Base-by-base conservation (phyloP, 1,140 invertebrate species). In the Elymnias hypermnestra region DNA sequence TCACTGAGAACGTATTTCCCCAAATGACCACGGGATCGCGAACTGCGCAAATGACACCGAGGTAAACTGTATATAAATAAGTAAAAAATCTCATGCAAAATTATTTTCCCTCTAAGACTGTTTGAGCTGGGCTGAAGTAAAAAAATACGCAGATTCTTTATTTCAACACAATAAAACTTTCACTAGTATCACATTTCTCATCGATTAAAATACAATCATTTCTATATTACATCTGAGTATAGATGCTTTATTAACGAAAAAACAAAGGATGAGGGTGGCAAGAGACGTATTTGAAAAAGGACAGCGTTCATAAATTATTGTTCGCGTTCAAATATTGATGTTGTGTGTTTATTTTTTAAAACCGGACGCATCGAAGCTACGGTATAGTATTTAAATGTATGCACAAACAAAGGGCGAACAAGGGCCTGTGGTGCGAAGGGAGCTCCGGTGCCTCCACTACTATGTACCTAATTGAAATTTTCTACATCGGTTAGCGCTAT, bases 311-410 rank as follows among this genome's bases (percentile, higher is more conserved):
- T 75, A 75, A 72, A 75, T 76, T 78, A 78, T 76, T 72, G 72
- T 64, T 64, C 63, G 57, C 62, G 57, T 64, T 60, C 71, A 74
- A 82, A 82, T 70, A 78, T 76, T 72, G 65, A 57, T 66, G 63
- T 60, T 66, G 49, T 45, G 47, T 72, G 64, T 74, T 78, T 74
- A 67, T 72, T 73, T 68, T 76, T 68, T 64, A 67, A 71, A 65
- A 66, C 75, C 75, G 72, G 75, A 76, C 70, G 73, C 68, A 69
- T 71, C 69, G 61, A 57, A 63, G 57, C 63, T 64, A 62, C 60
- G 53, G 58, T 63, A 58, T 69, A 65, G 70, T 78, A 82, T 82
- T 82, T 79, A 79, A 79, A 82, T 83, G 67, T 79, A 72, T 83
- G 66, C 63, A 63, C 74, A 81, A 83, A 83, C 77, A 83, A 83